Evolutionary conservation across 2,113 vertebrate genomes (phyloP), one percentile per base, ranked within the genome.

Genomic region (Apodemus sylvaticus): DNA sequence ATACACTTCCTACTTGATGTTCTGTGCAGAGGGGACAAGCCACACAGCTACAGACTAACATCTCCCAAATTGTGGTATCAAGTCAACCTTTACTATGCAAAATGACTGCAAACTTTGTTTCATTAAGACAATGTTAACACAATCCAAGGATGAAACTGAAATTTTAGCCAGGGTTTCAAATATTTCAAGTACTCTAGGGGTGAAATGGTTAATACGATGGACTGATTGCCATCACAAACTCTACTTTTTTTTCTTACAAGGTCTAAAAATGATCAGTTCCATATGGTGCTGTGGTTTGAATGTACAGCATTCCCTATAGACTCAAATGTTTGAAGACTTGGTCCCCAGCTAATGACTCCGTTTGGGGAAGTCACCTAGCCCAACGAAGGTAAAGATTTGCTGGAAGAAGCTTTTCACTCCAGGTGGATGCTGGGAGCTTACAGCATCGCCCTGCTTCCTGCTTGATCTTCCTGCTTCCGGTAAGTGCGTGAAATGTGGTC

Each of bases 91-190:
- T 22, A 17, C n/a, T 77, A 16, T 58, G 36, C 39, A 45, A 55
- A 26, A 22, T n/a, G 0, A 3, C 29, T 2, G 12, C 39, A 31
- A n/a, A 42, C 26, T 45, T 58, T 36, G 68, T 7, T 66, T 62
- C 29, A 45, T 12, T 8, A 86, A 48, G 60, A 48, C 55, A 86
- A 86, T 3, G 16, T 29, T 7, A 66, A 34, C 10, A 68, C 31
- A 34, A 70, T 76, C 24, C 34, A 89, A 64, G 13, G 89, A 91
- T 74, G 71, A 94, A 93, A 87, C 86, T 6, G 51, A 88, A 91
- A 90, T 36, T 16, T 66, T 91, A 64, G 73, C 10, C 64, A 86
- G 86, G 93, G 76, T 10, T 96, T 91, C 71, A 79, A 17, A 53
- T 14, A 51, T 12, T 79, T 82, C 39, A 74, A 93, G 60, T 85